phyloP scores from a whole-genome alignment of 2,797 vertebrate species.

The Pipistrellus pipistrellus region DNA sequence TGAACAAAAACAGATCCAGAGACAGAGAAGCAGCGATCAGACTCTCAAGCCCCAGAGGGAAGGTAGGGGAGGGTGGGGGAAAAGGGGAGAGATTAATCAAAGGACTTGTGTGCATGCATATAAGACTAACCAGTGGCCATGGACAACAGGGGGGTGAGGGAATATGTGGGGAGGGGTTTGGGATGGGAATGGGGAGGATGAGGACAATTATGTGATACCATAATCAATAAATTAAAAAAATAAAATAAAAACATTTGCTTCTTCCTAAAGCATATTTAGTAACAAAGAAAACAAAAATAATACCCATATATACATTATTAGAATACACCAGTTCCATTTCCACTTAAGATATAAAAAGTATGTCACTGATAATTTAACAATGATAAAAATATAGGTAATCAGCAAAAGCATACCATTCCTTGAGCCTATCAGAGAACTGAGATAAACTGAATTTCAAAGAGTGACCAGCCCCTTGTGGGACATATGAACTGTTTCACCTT shows the following conservation, averaged over 20 bases:
- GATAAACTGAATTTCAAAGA: slow-evolving; percentile 30
- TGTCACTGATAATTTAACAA: slow-evolving; percentile 31
- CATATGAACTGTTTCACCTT: background rate
- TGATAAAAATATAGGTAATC: slow-evolving; percentile 9
- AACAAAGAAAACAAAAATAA: slow-evolving; percentile 31
- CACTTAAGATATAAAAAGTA: slow-evolving; percentile 50
- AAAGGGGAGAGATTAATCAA: no score
- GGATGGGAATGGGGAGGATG: no score
- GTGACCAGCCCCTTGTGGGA: background rate
- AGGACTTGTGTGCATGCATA: no score
- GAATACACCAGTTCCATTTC: background rate
- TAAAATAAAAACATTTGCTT: background rate
- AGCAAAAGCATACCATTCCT: slow-evolving; percentile 24
- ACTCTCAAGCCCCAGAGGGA: no score
- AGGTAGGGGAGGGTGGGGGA: no score
- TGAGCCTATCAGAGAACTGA: slow-evolving; percentile 27
- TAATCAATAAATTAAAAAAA: no score
- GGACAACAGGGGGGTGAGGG: no score
- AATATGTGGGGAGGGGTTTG: no score
- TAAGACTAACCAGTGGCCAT: no score
- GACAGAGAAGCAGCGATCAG: no score
- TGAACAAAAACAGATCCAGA: no score
- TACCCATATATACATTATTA: background rate
- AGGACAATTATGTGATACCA: no score
- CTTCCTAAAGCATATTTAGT: slow-evolving; percentile 51